Evolutionary conservation across 2,797 vertebrate species (phyloP).

Genomic region (Danio choprae): DNA sequence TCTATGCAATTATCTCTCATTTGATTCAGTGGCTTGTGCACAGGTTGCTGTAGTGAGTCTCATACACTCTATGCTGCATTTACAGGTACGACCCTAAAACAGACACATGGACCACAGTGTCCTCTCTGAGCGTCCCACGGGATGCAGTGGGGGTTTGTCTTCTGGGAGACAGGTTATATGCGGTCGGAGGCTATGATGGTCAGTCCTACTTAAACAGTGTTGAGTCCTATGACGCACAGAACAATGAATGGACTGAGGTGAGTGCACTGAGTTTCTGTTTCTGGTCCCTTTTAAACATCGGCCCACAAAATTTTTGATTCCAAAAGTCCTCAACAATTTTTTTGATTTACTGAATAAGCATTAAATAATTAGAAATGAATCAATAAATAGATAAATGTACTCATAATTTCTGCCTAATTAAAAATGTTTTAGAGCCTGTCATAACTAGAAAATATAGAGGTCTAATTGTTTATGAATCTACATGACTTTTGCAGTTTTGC

Average conservation of each 20-base stretch:
- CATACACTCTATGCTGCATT: background rate
- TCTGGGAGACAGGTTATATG: constrained; percentile 91
- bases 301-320: background rate
- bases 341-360: background rate
- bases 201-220: constrained; percentile 91
- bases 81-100: constrained; percentile 95
- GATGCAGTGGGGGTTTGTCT: constrained; percentile 93
- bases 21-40: background rate
- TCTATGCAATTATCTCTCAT: background rate
- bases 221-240: constrained; percentile 95
- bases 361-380: no score
- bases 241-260: constrained; percentile 98
- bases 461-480: no score
- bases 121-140: constrained; percentile 89
- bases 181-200: constrained; percentile 96
- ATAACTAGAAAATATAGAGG: no score
- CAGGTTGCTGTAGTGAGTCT: background rate
- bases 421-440: no score
- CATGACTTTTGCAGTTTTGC: no score
- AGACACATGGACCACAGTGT: constrained; percentile 93
- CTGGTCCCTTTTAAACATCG: background rate
- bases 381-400: no score
- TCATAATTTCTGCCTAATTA: no score
- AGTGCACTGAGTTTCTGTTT: background rate
- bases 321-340: background rate